Conservation (phyloP, 1,140 invertebrate genomes). For the Cyrtorhinus lividipennis region DNA sequence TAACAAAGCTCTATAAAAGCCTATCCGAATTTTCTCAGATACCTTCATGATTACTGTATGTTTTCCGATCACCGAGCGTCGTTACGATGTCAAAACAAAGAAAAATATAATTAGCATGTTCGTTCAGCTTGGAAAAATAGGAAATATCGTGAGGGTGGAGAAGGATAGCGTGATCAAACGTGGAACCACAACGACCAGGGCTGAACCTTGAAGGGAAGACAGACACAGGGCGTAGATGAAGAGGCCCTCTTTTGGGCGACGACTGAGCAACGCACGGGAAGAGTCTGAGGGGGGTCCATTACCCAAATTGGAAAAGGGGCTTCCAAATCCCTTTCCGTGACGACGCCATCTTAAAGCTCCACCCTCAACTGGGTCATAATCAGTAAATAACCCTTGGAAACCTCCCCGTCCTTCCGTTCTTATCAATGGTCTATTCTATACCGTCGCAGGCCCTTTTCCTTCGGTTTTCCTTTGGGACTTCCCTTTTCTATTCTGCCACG, state of each 20-base stretch:
- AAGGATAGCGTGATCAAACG: neutral
- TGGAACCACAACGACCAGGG: neutral
- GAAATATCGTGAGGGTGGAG: no score
- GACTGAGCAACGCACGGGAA: neutral
- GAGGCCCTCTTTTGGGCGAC: neutral
- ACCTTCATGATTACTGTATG: no score
- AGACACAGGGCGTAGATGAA: neutral
- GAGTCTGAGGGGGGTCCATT: neutral
- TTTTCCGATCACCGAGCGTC: no score
- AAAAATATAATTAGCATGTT: no score
- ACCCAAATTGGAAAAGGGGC: conserved; percentile 5
- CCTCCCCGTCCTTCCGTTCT: neutral
- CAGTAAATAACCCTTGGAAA: conserved; percentile 1
- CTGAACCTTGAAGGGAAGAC: no score
- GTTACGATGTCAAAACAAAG: no score
- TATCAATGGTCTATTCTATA: neutral
- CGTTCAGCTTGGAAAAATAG: no score
- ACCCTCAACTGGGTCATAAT: conserved; percentile 9
- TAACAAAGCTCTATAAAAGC: no score
- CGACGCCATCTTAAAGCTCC: conserved; percentile 4
- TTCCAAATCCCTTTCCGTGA: conserved; percentile 7
- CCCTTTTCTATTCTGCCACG: no score
- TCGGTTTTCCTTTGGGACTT: no score
- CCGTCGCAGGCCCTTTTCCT: no score
- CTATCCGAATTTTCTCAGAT: no score